These are phyloP conservation scores for Drosophila oshimai DNA, from an alignment of 1,140 invertebrate genomes.

Conservation along the genomic window DNA sequence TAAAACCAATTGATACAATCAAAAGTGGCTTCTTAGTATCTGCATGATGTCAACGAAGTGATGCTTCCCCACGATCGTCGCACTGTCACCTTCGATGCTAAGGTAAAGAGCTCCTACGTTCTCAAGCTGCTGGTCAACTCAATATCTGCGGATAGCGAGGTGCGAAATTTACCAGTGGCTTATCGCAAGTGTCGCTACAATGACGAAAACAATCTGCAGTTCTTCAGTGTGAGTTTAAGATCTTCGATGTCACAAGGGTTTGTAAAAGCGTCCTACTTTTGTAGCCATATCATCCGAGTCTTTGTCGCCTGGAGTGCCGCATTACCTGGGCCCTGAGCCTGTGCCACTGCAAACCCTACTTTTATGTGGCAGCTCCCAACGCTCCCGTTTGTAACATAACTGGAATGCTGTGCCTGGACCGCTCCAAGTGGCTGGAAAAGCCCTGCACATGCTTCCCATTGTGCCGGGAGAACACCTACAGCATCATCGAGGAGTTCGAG, in stretches of 20 bases:
- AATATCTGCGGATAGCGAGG: constrained; percentile 57
- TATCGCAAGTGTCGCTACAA: constrained; percentile 74
- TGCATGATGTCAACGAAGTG: constrained; percentile 69
- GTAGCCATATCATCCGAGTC: constrained; percentile 64
- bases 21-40: constrained; percentile 13
- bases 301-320: constrained; percentile 73
- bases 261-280: no score
- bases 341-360: constrained; percentile 72
- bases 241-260: no score
- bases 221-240: constrained; percentile 38
- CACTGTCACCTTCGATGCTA: constrained; percentile 36
- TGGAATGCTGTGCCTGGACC: constrained; percentile 59
- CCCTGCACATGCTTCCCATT: constrained; percentile 54
- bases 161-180: constrained; percentile 59
- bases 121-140: constrained; percentile 44
- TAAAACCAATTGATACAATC: not conserved
- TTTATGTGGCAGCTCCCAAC: constrained; percentile 48
- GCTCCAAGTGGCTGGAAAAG: constrained; percentile 53
- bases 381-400: constrained; percentile 47
- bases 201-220: constrained; percentile 61
- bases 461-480: constrained; percentile 57
- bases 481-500: constrained; percentile 29
- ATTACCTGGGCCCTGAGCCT: constrained; percentile 50
- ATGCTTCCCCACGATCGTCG: constrained; percentile 52
- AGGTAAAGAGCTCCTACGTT: constrained; percentile 32